Conservation (phyloP, 2,888 invertebrate genomes). For the Dryococelus australis region DNA sequence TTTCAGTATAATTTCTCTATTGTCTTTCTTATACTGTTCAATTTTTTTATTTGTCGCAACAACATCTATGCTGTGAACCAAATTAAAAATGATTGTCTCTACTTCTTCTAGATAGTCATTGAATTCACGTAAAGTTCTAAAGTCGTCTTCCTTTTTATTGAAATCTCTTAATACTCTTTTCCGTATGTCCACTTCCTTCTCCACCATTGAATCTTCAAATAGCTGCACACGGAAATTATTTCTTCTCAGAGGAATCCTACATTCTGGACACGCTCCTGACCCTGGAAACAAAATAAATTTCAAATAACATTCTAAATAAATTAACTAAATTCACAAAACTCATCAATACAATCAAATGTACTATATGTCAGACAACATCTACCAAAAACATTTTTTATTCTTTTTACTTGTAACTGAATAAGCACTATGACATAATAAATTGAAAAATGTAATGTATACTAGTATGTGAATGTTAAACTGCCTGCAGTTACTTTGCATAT, state of each 20-base stretch:
- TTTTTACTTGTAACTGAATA: too few relatives aligned
- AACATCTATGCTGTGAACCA: slow-evolving; percentile 88
- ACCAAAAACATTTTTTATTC: too few relatives aligned
- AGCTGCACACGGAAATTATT: slow-evolving; percentile 93
- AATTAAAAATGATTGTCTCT: slow-evolving; percentile 89
- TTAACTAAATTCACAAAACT: neutral
- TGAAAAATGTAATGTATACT: too few relatives aligned
- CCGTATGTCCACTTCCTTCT: slow-evolving; percentile 97
- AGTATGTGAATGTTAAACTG: too few relatives aligned
- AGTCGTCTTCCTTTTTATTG: slow-evolving; percentile 96
- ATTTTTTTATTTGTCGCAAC: slow-evolving; percentile 88
- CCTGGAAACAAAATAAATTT: slow-evolving; percentile 62
- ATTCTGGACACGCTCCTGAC: slow-evolving; percentile 94
- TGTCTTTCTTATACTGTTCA: slow-evolving; percentile 90
- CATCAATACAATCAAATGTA: too few relatives aligned
- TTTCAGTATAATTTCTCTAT: slow-evolving; percentile 82
- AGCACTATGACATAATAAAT: too few relatives aligned
- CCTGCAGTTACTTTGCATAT: too few relatives aligned
- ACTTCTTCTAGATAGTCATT: slow-evolving; percentile 97
- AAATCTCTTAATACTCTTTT: slow-evolving; percentile 88
- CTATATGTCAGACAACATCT: too few relatives aligned
- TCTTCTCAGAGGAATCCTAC: slow-evolving; percentile 84
- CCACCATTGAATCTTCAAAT: slow-evolving; percentile 95
- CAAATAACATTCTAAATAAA: neutral
- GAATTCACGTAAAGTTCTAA: slow-evolving; percentile 80